A percentile compares a stretch with the other conserved stretches of the same genome.
These are phyloP conservation scores for Lepus townsendii DNA, from an alignment of 2,797 vertebrate species.

Conservation along the genomic window DNA sequence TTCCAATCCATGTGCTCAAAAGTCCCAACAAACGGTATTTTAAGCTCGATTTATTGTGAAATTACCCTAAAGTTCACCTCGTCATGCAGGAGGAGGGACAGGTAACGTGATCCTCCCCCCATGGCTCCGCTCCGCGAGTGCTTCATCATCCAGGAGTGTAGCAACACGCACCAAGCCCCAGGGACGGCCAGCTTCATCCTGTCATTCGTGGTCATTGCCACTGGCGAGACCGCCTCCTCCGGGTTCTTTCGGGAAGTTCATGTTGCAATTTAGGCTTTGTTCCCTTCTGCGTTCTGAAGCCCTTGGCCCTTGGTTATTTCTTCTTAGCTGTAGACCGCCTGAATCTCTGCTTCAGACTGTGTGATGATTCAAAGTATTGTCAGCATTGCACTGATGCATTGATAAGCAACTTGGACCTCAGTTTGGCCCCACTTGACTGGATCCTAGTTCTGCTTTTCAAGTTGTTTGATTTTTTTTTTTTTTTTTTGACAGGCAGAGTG, in stretches of 20 bases:
- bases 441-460: background rate
- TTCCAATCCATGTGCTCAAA: background rate
- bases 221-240: background rate
- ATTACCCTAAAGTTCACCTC: background rate
- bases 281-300: background rate
- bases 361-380: background rate
- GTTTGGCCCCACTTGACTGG: background rate
- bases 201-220: fast-evolving
- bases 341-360: background rate
- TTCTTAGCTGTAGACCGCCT: background rate
- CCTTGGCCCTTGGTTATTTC: background rate
- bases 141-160: background rate
- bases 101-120: background rate
- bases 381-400: too few species aligned
- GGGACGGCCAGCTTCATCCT: background rate
- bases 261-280: background rate
- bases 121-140: too few species aligned
- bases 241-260: conserved; percentile 29
- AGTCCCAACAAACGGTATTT: background rate
- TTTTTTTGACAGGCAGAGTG: too few species aligned
- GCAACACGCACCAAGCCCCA: background rate
- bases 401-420: background rate
- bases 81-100: background rate
- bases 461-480: background rate
- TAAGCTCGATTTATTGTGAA: background rate